Base-by-base conservation (phyloP, 2,888 invertebrate species). In the Ophion slaviceki region DNA sequence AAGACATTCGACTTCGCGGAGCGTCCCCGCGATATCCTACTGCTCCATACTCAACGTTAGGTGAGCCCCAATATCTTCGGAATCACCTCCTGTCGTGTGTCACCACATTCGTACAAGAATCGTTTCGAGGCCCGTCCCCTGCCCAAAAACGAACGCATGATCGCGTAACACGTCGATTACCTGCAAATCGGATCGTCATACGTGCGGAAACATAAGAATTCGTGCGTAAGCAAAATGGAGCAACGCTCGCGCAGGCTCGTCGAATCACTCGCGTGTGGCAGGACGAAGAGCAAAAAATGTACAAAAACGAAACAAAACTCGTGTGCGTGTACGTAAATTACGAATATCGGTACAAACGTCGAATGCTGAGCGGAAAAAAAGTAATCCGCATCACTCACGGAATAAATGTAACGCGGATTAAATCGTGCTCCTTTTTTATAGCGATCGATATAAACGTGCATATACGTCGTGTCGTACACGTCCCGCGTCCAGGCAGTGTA, bases 401-500 rank as follows among this genome's bases (percentile, higher is more conserved):
- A 53, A 53, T 17, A 53, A 14, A 53, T 53, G 68, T 45, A n/a
- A 79, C n/a, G 68, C 8, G 61, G 32, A 62, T 17, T 28, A 14
- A 28, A n/a, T 47, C 40, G 36, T 57, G 61, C 47, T 66, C 7
- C 57, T 72, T 80, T 62, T 53, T 67, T 36, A 64, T 53, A 7
- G 24, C 7, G 10, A 71, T 32, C 11, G 57, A 28, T 10, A 8
- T 24, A 57, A 57, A 64, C 61, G 17, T 47, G 17, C n/a, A 47
- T 53, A 36, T 53, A 36, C 62, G 14, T 3, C 17, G 53, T 20
- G 57, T 20, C 20, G 45, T 67, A 77, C 14, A 57, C 57, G 80
- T 64, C 24, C 61, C 77, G 76, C 68, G 86, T 72, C 66, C 79
- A 68, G 85, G 45, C 84, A 82, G 86, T 90, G 90, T 91, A 91